Evolutionary conservation across 2,797 vertebrate species (phyloP), one percentile per base, ranked within the genome.

Genomic region (Sebastolobus altivelis): DNA sequence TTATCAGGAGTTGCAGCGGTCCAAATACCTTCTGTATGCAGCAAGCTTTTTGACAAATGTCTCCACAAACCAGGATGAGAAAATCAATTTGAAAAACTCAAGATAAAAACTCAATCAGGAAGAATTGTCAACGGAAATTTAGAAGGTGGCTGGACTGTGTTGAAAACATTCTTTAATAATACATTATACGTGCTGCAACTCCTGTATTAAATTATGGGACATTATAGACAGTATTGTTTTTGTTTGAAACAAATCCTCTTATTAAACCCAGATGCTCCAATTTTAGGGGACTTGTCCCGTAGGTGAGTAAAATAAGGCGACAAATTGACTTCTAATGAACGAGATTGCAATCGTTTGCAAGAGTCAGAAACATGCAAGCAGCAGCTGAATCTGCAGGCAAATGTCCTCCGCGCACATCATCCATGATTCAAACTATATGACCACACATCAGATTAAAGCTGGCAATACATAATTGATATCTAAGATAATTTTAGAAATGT

Each of bases 401-500:
- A 20, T 61, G 65, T 71, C 74, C 37, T 62, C 69, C n/a, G 20
- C 7, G 4, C 22, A 38, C 67, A 65, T 80, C 67, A 69, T 76
- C 65, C 49, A 29, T 72, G 76, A 82, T 79, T 77, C 68, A 84
- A 78, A 83, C 75, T 56, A 80, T 63, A 75, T 63, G 75, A 72
- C 60, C 88, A 43, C 63, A 84, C 69, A 80, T 83, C 77, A 54
- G 16, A 85, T 76, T 85, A 76, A 82, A 85, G 78, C 66, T 81
- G 14, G 33, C 10, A 27, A 86, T 92, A 40, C 69, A 91, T 89
- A 80, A 90, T 88, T 88, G 14, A 90, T 88, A 77, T 65, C 4
- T 2, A n/a, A 74, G 81, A 84, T 87, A 69, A 83, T 88, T 87
- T 89, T 84, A 87, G 85, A 88, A 79, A 83, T 87, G 72, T 90